These are phyloP conservation scores for Nicator chloris DNA, from an alignment of 2,113 vertebrate genomes.

Conservation along the genomic window DNA sequence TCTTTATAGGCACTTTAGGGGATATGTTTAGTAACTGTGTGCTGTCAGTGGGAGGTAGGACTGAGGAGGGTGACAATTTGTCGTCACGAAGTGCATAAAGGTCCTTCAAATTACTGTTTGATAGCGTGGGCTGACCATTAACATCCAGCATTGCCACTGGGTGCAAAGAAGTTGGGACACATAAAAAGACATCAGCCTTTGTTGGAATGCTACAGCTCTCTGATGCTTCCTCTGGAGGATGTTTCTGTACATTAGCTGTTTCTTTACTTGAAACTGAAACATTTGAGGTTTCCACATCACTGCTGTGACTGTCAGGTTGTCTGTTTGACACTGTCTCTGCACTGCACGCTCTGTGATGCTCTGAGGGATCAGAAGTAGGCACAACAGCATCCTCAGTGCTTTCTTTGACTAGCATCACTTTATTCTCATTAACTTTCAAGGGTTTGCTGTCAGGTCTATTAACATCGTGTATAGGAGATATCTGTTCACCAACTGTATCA, in stretches of 20 bases:
- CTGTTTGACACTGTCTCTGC: background rate
- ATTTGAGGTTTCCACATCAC: background rate
- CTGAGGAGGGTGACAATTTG: slow-evolving; percentile 28
- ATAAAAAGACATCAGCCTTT: slow-evolving; percentile 16
- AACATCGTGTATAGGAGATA: background rate
- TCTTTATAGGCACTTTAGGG: slow-evolving; percentile 79
- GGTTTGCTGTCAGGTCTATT: background rate
- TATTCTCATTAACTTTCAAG: slow-evolving; percentile 6
- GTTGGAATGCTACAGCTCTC: background rate
- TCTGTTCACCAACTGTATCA: background rate
- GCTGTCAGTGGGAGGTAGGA: slow-evolving; percentile 61
- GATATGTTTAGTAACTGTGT: slow-evolving; percentile 63
- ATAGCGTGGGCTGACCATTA: background rate
- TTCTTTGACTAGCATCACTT: background rate
- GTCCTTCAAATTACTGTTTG: slow-evolving; percentile 60
- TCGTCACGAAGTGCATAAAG: slow-evolving; percentile 28
- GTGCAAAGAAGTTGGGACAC: background rate
- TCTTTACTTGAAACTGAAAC: slow-evolving; percentile 24
- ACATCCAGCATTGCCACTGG: background rate
- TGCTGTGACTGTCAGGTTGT: background rate
- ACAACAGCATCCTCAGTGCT: background rate
- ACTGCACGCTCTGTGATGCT: background rate
- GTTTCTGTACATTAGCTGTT: background rate
- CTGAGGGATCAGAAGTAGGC: background rate
- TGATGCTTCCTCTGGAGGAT: slow-evolving; percentile 21